A percentile compares a stretch with the other conserved stretches of the same genome.
Conservation (phyloP, 2,797 vertebrate species). For the Hemibagrus guttatus region DNA sequence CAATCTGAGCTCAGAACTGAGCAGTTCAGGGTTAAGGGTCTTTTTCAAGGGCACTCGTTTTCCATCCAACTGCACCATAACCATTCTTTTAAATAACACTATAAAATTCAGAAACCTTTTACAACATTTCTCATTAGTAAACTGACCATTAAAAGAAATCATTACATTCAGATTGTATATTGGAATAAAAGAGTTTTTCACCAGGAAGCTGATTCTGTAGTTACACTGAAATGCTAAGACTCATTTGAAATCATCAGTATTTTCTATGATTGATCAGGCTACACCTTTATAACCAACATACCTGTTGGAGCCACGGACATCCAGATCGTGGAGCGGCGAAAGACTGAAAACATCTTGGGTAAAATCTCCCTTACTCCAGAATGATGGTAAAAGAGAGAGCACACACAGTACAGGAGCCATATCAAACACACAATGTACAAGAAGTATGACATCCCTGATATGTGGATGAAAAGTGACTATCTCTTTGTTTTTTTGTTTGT, state of each 20-base stretch:
- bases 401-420: neutral
- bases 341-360: conserved; percentile 90
- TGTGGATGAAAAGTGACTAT: neutral
- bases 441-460: neutral
- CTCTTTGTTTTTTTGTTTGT: too few relatives aligned
- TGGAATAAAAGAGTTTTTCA: neutral
- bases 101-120: neutral
- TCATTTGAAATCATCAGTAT: conserved; percentile 29
- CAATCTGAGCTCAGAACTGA: conserved; percentile 13
- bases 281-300: conserved; percentile 86
- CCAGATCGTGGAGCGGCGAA: conserved; percentile 87
- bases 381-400: neutral
- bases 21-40: conserved; percentile 14
- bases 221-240: neutral
- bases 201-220: neutral
- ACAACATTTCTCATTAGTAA: neutral
- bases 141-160: conserved; percentile 3
- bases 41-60: neutral
- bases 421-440: neutral
- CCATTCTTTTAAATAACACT: conserved; percentile 7
- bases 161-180: neutral
- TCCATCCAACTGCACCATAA: neutral
- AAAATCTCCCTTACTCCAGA: conserved; percentile 39
- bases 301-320: conserved; percentile 84
- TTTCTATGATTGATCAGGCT: conserved; percentile 73